Evolutionary conservation across 2,888 invertebrate genomes (phyloP).

Genomic region (Limnephilus auricula): DNA sequence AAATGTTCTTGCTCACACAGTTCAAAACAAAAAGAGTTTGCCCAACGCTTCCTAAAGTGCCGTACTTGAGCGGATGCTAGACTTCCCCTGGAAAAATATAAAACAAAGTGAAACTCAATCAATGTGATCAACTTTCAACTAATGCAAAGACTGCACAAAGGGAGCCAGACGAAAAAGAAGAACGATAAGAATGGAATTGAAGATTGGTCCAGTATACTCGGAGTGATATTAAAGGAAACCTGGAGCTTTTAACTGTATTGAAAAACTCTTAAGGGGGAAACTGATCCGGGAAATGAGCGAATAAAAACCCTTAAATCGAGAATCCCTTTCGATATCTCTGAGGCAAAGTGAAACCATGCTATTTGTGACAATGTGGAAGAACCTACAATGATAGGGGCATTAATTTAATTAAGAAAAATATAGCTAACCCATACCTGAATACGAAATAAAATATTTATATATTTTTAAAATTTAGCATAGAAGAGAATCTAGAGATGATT

Average conservation of each 20-base stretch:
- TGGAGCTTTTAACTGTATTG: conserved; percentile 53
- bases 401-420: not conserved
- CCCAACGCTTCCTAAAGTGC: conserved; percentile 7
- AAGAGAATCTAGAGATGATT: not conserved
- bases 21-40: not conserved
- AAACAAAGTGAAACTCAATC: conserved; percentile 39
- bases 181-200: conserved; percentile 24
- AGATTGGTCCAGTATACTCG: conserved; percentile 20
- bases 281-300: conserved; percentile 3
- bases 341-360: not conserved
- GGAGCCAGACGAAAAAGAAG: conserved; percentile 22
- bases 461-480: no score
- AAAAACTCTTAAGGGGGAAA: conserved; percentile 51
- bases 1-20: not conserved
- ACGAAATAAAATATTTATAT: no score
- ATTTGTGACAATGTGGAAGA: not conserved
- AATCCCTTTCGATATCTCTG: not conserved
- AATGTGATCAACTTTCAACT: conserved; percentile 37
- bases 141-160: conserved; percentile 41
- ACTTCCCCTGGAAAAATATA: conserved; percentile 10
- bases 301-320: conserved; percentile 33
- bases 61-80: conserved; percentile 9
- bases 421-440: not conserved
- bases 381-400: not conserved
- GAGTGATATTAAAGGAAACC: conserved; percentile 52